Evolutionary conservation across 1,140 invertebrate species (phyloP).

Genomic region (Antheraea pernyi): DNA sequence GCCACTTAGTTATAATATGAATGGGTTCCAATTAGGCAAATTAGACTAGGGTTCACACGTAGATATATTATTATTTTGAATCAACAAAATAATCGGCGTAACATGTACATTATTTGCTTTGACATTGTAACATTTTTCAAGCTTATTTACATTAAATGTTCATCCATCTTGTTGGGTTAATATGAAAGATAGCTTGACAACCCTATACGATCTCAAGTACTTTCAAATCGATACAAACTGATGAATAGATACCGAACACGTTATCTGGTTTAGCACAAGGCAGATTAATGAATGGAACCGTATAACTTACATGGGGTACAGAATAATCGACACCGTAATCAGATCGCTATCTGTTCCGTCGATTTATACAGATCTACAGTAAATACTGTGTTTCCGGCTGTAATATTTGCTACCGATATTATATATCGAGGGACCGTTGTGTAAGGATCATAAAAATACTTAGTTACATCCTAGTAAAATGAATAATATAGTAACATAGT

Average conservation of each 20-base stretch:
- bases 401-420: too few species aligned
- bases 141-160: background rate
- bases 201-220: slow-evolving; percentile 40
- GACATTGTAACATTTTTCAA: too few species aligned
- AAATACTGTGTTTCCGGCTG: too few species aligned
- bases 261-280: slow-evolving; percentile 59
- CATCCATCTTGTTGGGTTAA: too few species aligned
- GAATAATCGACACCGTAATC: slow-evolving; percentile 74
- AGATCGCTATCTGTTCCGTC: slow-evolving; percentile 67
- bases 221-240: slow-evolving; percentile 45
- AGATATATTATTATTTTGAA: background rate
- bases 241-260: slow-evolving; percentile 64
- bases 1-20: slow-evolving; percentile 41
- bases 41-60: slow-evolving; percentile 36
- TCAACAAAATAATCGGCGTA: too few species aligned
- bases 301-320: slow-evolving; percentile 67
- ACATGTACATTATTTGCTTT: too few species aligned
- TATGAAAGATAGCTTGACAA: slow-evolving; percentile 22
- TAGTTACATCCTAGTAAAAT: too few species aligned
- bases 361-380: slow-evolving; percentile 71
- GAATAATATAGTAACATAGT: too few species aligned
- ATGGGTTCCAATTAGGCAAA: slow-evolving; percentile 57
- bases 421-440: too few species aligned
- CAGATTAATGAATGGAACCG: slow-evolving; percentile 70
- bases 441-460: too few species aligned